Base-by-base conservation (phyloP, 2,888 invertebrate species). In the Anthoptus insignis region DNA sequence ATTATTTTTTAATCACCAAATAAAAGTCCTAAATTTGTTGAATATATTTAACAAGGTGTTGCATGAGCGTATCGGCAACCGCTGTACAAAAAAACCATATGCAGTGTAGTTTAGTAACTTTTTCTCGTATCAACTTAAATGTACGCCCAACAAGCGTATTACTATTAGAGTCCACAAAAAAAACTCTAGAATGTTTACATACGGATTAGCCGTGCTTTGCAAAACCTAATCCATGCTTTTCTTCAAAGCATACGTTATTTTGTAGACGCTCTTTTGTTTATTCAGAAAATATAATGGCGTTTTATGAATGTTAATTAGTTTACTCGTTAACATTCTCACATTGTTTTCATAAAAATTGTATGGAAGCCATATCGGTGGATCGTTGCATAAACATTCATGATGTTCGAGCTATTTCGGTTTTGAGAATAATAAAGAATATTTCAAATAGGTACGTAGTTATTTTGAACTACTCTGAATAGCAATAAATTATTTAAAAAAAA, bases 121-220 rank as follows among this genome's bases (percentile, higher is more conserved):
- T 42, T 27, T 39, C 24, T 56, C 42, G 16, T 39, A 22, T 16
- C n/a, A 54, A 16, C 32, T 61, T 45, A 56, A 66, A 47, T 16
- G 45, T 19, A 37, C 53, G 19, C 32, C 53, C 16, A 16, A 14
- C 45, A 24, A 42, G 37, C 14, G 54, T 16, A 49, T 39, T 50
- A 39, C 63, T 63, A 63, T 56, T 56, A 63, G 49, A 47, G 56
- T 56, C 56, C 63, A 63, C 49, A 37, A 50, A 56, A 24, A 54
- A 32, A 42, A 32, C 52, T 53, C 32, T 61, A 54, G 53, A 53
- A 29, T 29, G 56, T 37, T 56, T 49, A 63, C 56, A 19, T 45
- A 19, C 39, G 56, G 63, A 63, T 56, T 47, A 58, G n/a, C 16
- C 29, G 49, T 5, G 37, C 49, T 50, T 49, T 56, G 29, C 14